Conservation (phyloP, 1,140 invertebrate genomes). For the Eupristina koningsbergeri region DNA sequence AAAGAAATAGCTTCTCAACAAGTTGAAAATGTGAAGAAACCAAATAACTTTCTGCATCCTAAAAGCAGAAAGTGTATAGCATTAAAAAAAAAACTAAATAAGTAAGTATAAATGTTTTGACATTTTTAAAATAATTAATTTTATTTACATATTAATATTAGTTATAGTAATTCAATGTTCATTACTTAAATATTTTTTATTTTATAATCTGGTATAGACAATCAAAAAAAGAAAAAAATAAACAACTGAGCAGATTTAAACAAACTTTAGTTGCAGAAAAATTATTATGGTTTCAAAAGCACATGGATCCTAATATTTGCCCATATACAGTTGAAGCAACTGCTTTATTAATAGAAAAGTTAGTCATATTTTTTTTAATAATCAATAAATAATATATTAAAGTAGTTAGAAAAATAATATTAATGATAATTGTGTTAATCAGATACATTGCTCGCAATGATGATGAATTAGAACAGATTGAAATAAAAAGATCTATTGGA, state of each 20-base stretch:
- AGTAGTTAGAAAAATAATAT: no score
- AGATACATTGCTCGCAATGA: conserved; percentile 79
- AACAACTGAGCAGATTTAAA: conserved; percentile 78
- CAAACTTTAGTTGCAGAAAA: conserved; percentile 82
- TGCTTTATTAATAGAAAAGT: conserved; percentile 76
- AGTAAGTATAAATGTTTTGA: conserved; percentile 62
- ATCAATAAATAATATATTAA: neutral
- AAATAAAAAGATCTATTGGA: conserved; percentile 82
- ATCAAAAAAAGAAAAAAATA: conserved; percentile 77
- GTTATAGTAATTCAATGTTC: neutral
- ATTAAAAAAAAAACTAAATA: conserved; percentile 79
- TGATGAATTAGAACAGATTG: conserved; percentile 84
- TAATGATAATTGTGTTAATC: conserved; percentile 50
- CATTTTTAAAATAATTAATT: neutral
- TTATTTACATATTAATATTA: neutral
- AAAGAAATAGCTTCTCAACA: conserved; percentile 37
- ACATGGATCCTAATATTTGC: conserved; percentile 73
- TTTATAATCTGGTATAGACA: conserved; percentile 14
- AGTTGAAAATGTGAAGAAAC: conserved; percentile 73
- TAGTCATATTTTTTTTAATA: conserved; percentile 58
- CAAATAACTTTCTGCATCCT: conserved; percentile 78
- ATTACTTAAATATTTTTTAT: conserved; percentile 24
- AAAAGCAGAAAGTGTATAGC: conserved; percentile 84
- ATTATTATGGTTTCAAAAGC: conserved; percentile 80
- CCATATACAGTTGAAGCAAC: conserved; percentile 76